phyloP scores from a whole-genome alignment of 2,888 invertebrate species.

The Argyra leucocephala region DNA sequence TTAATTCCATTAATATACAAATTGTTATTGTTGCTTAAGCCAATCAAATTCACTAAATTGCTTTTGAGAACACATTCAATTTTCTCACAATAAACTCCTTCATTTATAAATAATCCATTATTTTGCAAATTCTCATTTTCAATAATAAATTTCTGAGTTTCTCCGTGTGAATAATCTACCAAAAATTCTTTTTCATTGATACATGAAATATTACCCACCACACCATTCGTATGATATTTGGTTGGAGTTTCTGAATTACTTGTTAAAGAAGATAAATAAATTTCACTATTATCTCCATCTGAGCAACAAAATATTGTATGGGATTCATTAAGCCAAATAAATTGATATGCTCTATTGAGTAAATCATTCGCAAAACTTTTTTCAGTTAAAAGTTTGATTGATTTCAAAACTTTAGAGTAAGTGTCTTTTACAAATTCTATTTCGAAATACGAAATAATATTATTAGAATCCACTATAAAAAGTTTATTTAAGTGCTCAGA shows the following conservation, averaged over 20 bases:
- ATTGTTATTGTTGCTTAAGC: constrained; percentile 32
- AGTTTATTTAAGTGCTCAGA: constrained; percentile 41
- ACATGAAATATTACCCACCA: constrained; percentile 15
- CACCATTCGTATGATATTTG: constrained; percentile 10
- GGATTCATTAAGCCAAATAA: constrained; percentile 48
- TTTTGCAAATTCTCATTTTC: neutral
- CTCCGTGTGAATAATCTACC: constrained; percentile 15
- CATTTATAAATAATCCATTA: neutral
- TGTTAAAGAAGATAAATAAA: neutral
- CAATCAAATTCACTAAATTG: constrained; percentile 25
- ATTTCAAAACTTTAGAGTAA: neutral
- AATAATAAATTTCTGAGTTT: constrained; percentile 14
- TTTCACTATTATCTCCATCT: neutral
- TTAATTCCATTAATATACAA: constrained; percentile 34
- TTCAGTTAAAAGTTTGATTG: neutral
- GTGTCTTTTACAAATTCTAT: constrained; percentile 13
- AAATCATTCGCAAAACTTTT: neutral
- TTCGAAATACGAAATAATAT: constrained; percentile 28
- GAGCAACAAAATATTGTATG: constrained; percentile 41
- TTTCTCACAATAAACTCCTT: neutral
- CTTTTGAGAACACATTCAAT: neutral
- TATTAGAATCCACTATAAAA: constrained; percentile 29
- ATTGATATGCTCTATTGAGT: constrained; percentile 40
- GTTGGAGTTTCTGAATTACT: neutral
- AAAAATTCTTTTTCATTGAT: constrained; percentile 15